Evolutionary conservation across 2,797 vertebrate genomes (phyloP).

Genomic region (Hypotaenidia okinawae): DNA sequence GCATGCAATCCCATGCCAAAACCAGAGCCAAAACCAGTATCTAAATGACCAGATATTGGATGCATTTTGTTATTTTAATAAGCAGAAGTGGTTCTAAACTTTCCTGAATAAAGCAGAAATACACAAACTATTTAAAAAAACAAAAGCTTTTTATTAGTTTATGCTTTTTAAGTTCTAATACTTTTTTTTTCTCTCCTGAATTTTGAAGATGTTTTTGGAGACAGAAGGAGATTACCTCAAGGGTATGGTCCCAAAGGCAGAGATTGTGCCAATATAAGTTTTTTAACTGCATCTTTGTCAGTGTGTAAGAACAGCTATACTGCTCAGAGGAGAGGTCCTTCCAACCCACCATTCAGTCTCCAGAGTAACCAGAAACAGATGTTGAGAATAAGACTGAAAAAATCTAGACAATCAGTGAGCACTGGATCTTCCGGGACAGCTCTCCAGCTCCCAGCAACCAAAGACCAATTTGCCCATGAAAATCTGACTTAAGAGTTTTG

Average conservation of each 20-base stretch:
- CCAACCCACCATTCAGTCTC: background rate
- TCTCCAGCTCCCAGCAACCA: background rate
- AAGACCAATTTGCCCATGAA: background rate
- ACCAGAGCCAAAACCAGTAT: background rate
- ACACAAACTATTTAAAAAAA: background rate
- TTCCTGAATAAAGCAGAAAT: background rate
- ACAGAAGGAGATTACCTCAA: background rate
- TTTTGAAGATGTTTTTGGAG: background rate
- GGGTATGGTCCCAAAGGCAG: background rate
- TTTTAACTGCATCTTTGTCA: background rate
- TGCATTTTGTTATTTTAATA: background rate
- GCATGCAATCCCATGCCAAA: background rate
- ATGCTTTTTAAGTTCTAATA: background rate
- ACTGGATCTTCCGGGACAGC: background rate
- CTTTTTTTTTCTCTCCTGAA: background rate
- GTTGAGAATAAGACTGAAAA: background rate
- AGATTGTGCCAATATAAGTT: background rate
- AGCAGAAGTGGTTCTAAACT: background rate
- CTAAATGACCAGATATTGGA: background rate
- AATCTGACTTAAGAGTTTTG: background rate
- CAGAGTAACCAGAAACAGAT: background rate
- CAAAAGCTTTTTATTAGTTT: background rate
- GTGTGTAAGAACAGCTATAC: background rate
- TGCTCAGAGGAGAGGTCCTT: background rate
- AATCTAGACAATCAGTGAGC: background rate